Evolutionary conservation across 2,888 invertebrate species (phyloP).

Genomic region (Mayetiola destructor): DNA sequence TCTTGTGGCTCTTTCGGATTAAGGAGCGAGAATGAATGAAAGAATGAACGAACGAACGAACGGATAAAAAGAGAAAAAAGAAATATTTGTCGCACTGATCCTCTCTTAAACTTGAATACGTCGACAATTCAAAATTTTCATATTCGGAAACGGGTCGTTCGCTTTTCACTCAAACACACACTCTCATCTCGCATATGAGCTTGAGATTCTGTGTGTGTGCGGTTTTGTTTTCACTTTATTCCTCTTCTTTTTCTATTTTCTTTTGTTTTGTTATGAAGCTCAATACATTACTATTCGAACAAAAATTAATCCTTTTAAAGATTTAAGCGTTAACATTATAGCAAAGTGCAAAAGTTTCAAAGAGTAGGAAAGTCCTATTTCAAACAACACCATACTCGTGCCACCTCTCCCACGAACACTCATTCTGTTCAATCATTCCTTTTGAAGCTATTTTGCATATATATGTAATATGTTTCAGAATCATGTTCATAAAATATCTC

Average conservation of each 20-base stretch:
- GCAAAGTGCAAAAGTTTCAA: constrained; percentile 5
- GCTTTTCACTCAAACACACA: too few species aligned
- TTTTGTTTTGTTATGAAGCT: not conserved
- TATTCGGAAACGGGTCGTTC: not conserved
- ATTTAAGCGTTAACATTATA: constrained; percentile 7
- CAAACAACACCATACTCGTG: not conserved
- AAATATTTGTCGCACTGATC: not conserved
- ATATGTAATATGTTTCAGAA: too few species aligned
- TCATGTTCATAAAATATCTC: too few species aligned
- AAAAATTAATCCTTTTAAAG: constrained; percentile 1
- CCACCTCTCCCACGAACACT: too few species aligned
- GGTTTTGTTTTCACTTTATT: not conserved
- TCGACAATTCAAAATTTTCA: not conserved
- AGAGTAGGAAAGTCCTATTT: not conserved
- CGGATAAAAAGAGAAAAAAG: not conserved
- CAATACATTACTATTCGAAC: not conserved
- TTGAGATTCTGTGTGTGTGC: not conserved
- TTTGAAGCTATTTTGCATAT: not conserved
- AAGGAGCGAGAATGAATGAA: too few species aligned
- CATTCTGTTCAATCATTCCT: not conserved
- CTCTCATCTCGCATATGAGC: not conserved
- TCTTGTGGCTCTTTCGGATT: constrained; percentile 12
- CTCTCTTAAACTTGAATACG: not conserved
- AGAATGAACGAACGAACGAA: too few species aligned
- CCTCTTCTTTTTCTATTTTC: not conserved